A percentile compares a stretch with the other conserved stretches of the same genome.
These are phyloP conservation scores for Drosophila meridionalis DNA, from an alignment of 2,888 invertebrate genomes.

Conservation along the genomic window DNA sequence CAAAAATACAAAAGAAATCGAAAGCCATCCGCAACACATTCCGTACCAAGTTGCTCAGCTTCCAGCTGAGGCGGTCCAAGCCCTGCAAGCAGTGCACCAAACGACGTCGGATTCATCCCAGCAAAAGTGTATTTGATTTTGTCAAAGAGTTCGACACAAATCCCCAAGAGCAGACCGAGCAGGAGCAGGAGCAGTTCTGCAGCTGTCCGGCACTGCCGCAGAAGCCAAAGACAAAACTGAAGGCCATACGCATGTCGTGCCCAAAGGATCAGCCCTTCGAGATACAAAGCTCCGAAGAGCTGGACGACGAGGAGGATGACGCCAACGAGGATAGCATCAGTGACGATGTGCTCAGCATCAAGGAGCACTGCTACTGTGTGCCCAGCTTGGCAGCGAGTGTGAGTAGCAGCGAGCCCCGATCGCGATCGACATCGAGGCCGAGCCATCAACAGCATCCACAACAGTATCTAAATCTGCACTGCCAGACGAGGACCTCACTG, in stretches of 20 bases:
- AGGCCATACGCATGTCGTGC: slow-evolving; percentile 44
- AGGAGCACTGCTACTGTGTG: slow-evolving; percentile 84
- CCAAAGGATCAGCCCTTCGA: slow-evolving; percentile 59
- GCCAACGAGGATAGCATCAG: slow-evolving; percentile 72
- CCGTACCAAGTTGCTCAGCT: slow-evolving; percentile 83
- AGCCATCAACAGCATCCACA: slow-evolving; percentile 37
- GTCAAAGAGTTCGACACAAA: slow-evolving; percentile 80
- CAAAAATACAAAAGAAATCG: slow-evolving; percentile 83
- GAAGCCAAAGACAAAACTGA: slow-evolving; percentile 25
- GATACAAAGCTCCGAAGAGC: slow-evolving; percentile 57
- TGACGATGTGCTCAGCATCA: slow-evolving; percentile 82
- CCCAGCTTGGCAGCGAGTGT: slow-evolving; percentile 84
- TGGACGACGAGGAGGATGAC: slow-evolving; percentile 55
- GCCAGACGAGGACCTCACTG: slow-evolving; percentile 18
- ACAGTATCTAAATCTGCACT: slow-evolving; percentile 43
- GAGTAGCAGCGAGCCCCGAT: slow-evolving; percentile 74
- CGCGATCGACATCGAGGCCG: slow-evolving; percentile 20
- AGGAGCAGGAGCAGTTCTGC: slow-evolving; percentile 78
- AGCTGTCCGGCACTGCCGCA: slow-evolving; percentile 63
- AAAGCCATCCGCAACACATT: slow-evolving; percentile 84
- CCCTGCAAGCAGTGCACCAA: slow-evolving; percentile 84
- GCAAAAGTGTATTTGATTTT: slow-evolving; percentile 83
- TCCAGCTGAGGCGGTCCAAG: slow-evolving; percentile 79
- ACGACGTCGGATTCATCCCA: slow-evolving; percentile 83
- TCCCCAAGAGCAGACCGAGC: slow-evolving; percentile 13